A percentile compares a stretch with the other conserved stretches of the same genome.
These are phyloP conservation scores for Drosophila ohnishii DNA, from an alignment of 1,140 invertebrate species.

Conservation along the genomic window DNA sequence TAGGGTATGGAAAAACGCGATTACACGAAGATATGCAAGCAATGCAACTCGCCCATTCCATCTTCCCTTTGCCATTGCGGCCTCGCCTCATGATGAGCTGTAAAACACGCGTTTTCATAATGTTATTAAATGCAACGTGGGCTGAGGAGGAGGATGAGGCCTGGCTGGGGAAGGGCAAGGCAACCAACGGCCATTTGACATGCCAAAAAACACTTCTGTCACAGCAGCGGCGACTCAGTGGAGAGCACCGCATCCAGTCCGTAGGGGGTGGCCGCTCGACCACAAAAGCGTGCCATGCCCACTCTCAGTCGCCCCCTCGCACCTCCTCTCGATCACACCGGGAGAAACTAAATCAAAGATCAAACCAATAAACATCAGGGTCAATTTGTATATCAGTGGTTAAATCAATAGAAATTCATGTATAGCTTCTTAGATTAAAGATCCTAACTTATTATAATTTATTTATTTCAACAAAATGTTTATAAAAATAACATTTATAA, in stretches of 20 bases:
- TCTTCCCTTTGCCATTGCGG: not conserved
- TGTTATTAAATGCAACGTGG: constrained; percentile 63
- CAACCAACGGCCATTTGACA: constrained; percentile 74
- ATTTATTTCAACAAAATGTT: not conserved
- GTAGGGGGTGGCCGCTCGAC: constrained; percentile 30
- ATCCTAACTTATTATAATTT: not conserved
- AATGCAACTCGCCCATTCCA: constrained; percentile 32
- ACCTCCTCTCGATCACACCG: not conserved
- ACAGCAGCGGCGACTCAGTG: constrained; percentile 58
- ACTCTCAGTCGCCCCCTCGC: constrained; percentile 3
- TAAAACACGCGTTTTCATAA: constrained; percentile 79
- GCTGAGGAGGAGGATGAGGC: constrained; percentile 2
- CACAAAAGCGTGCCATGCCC: constrained; percentile 49
- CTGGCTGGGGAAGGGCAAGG: constrained; percentile 4
- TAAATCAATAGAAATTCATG: not conserved
- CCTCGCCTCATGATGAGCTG: constrained; percentile 68
- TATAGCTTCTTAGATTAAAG: not conserved
- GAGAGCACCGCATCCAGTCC: constrained; percentile 31
- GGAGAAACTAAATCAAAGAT: constrained; percentile 5
- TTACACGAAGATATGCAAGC: constrained; percentile 60
- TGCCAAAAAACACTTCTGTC: constrained; percentile 81
- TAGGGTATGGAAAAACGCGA: constrained; percentile 27
- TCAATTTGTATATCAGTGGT: not conserved
- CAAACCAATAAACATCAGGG: not conserved
- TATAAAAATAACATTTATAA: not conserved